A percentile compares a stretch with the other conserved stretches of the same genome.
These are phyloP conservation scores for Gallinago paraguaiae DNA, from an alignment of 2,113 vertebrate species.

Conservation along the genomic window DNA sequence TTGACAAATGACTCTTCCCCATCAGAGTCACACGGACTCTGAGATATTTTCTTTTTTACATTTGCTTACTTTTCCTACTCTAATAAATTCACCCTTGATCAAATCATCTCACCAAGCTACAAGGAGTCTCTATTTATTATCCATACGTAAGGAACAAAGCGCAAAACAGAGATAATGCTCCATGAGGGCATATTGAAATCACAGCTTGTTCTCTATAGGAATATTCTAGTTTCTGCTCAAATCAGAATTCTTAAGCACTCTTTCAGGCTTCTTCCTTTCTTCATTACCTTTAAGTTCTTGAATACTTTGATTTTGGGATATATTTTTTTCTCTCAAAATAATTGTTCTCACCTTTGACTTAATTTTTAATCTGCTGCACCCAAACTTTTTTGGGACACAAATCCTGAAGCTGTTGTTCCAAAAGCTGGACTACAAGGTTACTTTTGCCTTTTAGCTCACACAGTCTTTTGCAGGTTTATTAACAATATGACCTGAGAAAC, in stretches of 20 bases:
- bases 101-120: not conserved
- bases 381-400: not conserved
- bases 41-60: not conserved
- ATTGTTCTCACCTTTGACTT: not conserved
- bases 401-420: not conserved
- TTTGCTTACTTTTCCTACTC: not conserved
- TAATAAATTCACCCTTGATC: not conserved
- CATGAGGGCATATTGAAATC: not conserved
- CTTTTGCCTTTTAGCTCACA: not conserved
- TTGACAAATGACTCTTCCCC: not conserved
- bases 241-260: not conserved
- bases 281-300: not conserved
- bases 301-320: not conserved
- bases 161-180: not conserved
- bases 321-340: not conserved
- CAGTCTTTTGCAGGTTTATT: not conserved
- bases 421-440: not conserved
- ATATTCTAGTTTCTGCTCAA: not conserved
- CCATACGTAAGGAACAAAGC: not conserved
- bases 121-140: not conserved
- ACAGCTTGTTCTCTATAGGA: not conserved
- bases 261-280: not conserved
- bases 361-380: not conserved
- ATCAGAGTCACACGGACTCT: fast-evolving
- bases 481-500: not conserved